phyloP scores from a whole-genome alignment of 1,140 invertebrate species.

The Drosophila guanche region DNA sequence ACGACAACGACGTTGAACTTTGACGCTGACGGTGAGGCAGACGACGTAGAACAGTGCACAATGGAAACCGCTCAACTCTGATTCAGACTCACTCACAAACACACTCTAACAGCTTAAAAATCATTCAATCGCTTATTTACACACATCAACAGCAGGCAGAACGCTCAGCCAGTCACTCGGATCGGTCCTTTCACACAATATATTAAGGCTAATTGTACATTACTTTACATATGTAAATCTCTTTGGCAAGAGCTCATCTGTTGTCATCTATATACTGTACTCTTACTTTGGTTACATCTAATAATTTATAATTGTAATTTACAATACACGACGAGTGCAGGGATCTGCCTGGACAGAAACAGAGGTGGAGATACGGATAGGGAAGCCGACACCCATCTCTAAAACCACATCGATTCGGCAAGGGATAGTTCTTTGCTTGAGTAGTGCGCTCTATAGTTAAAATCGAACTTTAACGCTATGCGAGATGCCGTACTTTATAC shows the following conservation, averaged over 20 bases:
- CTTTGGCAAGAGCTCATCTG: slow-evolving; percentile 37
- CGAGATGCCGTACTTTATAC: slow-evolving; percentile 47
- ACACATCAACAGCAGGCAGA: slow-evolving; percentile 17
- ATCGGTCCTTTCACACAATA: slow-evolving; percentile 21
- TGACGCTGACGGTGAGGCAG: slow-evolving; percentile 17
- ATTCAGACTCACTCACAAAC: slow-evolving; percentile 15
- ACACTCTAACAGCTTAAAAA: slow-evolving; percentile 15
- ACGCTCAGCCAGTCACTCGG: slow-evolving; percentile 5
- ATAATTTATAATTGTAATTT: slow-evolving; percentile 65
- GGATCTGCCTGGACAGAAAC: slow-evolving; percentile 52
- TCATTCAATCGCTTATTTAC: slow-evolving; percentile 30
- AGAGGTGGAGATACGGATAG: slow-evolving; percentile 5
- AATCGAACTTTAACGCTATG: slow-evolving; percentile 23
- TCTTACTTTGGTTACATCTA: slow-evolving; percentile 30
- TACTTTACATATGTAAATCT: slow-evolving; percentile 57
- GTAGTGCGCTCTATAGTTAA: slow-evolving; percentile 29
- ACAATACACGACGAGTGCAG: slow-evolving; percentile 64
- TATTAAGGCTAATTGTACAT: slow-evolving; percentile 69
- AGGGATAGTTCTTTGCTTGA: neutral
- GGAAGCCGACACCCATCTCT: slow-evolving; percentile 8
- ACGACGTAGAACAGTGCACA: slow-evolving; percentile 53
- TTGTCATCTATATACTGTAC: slow-evolving; percentile 21
- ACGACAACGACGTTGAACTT: slow-evolving; percentile 15
- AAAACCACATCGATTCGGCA: neutral
- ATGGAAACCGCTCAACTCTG: slow-evolving; percentile 30